Conservation (phyloP, 1,140 invertebrate species). For the Rhagoletis zephyria region DNA sequence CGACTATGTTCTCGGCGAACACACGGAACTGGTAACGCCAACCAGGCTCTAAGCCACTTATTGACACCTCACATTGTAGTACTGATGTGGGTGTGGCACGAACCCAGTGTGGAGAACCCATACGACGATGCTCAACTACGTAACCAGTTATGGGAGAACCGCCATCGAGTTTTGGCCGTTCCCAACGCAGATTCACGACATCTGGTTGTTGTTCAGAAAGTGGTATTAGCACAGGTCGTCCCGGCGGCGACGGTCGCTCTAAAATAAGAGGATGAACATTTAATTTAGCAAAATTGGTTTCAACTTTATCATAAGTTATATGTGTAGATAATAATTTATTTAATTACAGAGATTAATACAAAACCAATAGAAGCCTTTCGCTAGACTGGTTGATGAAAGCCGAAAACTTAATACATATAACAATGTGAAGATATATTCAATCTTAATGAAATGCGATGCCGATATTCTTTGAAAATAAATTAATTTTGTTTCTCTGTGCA, state of each 20-base stretch:
- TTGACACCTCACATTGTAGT: constrained; percentile 80
- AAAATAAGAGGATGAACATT: constrained; percentile 62
- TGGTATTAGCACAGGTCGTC: constrained; percentile 83
- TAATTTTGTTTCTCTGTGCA: too few relatives aligned
- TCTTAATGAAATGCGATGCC: too few relatives aligned
- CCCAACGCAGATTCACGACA: constrained; percentile 91
- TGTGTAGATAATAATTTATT: too few relatives aligned
- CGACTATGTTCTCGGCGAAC: constrained; percentile 88
- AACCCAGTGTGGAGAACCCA: constrained; percentile 84
- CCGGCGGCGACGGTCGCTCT: constrained; percentile 85
- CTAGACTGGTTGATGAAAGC: too few relatives aligned
- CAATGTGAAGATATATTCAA: too few relatives aligned
- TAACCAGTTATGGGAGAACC: constrained; percentile 91
- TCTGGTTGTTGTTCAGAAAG: constrained; percentile 83
- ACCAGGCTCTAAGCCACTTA: constrained; percentile 86
- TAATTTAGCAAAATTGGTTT: too few relatives aligned
- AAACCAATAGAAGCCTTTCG: too few relatives aligned
- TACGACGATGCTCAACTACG: constrained; percentile 84
- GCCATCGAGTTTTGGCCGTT: constrained; percentile 85
- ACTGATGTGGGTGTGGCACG: constrained; percentile 82
- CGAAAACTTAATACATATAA: too few relatives aligned
- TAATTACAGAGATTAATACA: too few relatives aligned
- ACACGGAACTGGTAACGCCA: constrained; percentile 92
- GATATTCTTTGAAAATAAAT: too few relatives aligned
- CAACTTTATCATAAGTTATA: too few relatives aligned